Percentiles rank a stretch among this genome's conserved stretches.
Conservation (phyloP, 2,113 vertebrate genomes). For the Psephotus haematonotus region DNA sequence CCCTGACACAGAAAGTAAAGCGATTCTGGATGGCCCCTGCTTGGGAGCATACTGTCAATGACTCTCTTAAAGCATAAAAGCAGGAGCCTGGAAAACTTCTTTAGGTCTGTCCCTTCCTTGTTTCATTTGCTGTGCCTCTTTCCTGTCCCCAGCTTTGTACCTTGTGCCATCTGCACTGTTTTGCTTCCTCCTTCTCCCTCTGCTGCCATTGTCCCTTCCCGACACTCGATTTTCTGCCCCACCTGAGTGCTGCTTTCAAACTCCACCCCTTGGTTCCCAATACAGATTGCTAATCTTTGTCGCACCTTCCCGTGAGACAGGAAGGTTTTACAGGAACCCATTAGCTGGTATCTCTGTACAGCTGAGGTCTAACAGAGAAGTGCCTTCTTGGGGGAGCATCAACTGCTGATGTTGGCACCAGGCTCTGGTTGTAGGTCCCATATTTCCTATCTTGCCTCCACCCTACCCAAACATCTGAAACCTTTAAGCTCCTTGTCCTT, state of each 20-base stretch:
- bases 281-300: constrained; percentile 29
- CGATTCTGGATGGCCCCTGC: background rate
- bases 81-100: background rate
- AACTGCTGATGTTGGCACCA: background rate
- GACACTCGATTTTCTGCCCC: background rate
- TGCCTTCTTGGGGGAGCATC: background rate
- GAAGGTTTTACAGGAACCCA: constrained; percentile 37
- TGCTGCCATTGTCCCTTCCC: background rate
- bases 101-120: background rate
- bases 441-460: background rate
- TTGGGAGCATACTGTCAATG: background rate
- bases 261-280: background rate
- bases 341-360: constrained; percentile 10
- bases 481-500: background rate
- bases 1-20: background rate
- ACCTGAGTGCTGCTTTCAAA: background rate
- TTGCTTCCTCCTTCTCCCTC: background rate
- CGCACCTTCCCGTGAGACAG: constrained; percentile 23
- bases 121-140: background rate
- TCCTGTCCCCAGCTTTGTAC: background rate
- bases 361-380: background rate
- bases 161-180: background rate
- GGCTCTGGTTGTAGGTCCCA: background rate
- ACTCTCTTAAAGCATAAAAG: background rate
- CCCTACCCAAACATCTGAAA: background rate